Evolutionary conservation across 2,113 vertebrate species (phyloP).

Genomic region (Rhipidura dahli): DNA sequence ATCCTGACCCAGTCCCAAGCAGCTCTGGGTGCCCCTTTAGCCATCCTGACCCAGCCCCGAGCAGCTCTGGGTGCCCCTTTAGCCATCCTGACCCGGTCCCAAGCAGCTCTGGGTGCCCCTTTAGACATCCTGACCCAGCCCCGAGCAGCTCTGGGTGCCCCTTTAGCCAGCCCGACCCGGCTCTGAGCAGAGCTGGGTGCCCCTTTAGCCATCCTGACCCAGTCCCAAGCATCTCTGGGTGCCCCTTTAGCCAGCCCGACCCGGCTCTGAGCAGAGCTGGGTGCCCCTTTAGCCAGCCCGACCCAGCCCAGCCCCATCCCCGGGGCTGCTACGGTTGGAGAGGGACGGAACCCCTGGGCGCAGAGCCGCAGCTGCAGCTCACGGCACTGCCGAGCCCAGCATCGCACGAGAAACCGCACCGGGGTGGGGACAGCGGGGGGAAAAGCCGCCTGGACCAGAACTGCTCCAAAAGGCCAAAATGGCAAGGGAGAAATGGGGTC

Average conservation of each 20-base stretch:
- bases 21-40: too few relatives aligned
- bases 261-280: fast-evolving
- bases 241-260: too few relatives aligned
- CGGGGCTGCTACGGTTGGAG: fast-evolving
- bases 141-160: too few relatives aligned
- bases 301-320: not conserved
- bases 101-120: too few relatives aligned
- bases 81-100: not conserved
- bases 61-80: not conserved
- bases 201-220: too few relatives aligned
- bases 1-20: too few relatives aligned
- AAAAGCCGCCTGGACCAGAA: fast-evolving
- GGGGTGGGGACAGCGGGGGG: fast-evolving
- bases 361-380: not conserved
- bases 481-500: fast-evolving
- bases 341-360: not conserved
- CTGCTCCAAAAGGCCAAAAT: fast-evolving
- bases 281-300: too few relatives aligned
- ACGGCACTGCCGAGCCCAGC: not conserved
- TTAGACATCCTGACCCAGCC: too few relatives aligned
- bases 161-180: too few relatives aligned
- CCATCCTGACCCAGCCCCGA: not conserved
- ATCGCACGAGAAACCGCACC: fast-evolving
- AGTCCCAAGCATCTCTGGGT: too few relatives aligned
- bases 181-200: too few relatives aligned